Conservation (phyloP, 92 coral and sea anemone genomes). For the Paramuricea clavata region DNA sequence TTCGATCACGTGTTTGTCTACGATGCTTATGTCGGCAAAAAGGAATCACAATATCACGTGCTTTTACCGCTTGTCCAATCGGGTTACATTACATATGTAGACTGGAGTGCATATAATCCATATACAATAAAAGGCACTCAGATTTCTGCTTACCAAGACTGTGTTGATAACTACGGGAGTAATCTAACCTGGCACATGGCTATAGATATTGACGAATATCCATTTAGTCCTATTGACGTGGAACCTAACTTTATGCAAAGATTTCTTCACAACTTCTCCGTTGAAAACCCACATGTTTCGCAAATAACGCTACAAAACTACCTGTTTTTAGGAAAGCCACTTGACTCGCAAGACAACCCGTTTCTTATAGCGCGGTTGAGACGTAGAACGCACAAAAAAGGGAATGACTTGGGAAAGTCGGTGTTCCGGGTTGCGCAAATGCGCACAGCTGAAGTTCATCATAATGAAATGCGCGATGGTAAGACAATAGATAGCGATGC, state of each 20-base stretch:
- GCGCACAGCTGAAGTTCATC: constrained; percentile 54
- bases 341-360: constrained; percentile 50
- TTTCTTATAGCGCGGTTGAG: constrained; percentile 67
- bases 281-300: constrained; percentile 42
- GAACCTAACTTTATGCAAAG: constrained; percentile 62
- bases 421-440: constrained; percentile 55
- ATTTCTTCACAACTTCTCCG: constrained; percentile 33
- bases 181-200: constrained; percentile 58
- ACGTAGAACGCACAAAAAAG: constrained; percentile 61
- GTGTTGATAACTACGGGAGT: constrained; percentile 44
- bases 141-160: constrained; percentile 65
- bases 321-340: constrained; percentile 76
- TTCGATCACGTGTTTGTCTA: constrained; percentile 76
- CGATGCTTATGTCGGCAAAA: constrained; percentile 70
- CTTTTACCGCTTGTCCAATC: constrained; percentile 59
- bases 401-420: constrained; percentile 69
- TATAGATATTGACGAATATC: constrained; percentile 77
- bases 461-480: constrained; percentile 46
- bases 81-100: constrained; percentile 71
- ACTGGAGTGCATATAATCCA: constrained; percentile 73
- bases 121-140: constrained; percentile 67
- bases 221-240: constrained; percentile 60
- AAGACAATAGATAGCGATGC: constrained; percentile 39
- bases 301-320: constrained; percentile 69
- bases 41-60: constrained; percentile 72